Evolutionary conservation across 2,797 vertebrate species (phyloP).

Genomic region (Cynodonichthys magdalenae): DNA sequence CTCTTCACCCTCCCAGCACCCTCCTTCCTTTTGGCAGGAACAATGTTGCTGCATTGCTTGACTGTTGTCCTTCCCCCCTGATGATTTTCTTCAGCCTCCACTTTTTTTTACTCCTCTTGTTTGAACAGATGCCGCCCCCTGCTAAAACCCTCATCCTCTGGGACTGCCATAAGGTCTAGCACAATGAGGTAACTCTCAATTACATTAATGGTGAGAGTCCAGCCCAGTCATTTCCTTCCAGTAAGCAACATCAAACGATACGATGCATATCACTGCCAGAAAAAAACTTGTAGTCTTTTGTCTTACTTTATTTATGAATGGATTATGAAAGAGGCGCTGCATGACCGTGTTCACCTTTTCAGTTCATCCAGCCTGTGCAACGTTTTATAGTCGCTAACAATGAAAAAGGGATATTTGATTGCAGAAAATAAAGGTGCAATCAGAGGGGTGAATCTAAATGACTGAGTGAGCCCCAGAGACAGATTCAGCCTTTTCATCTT

Average conservation of each 20-base stretch:
- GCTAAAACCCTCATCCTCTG: slow-evolving; percentile 61
- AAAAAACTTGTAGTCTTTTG: slow-evolving; percentile 55
- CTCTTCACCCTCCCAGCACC: slow-evolving; percentile 45
- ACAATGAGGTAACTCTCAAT: slow-evolving; percentile 73
- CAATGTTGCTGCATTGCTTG: slow-evolving; percentile 78
- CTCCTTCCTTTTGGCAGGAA: slow-evolving; percentile 74
- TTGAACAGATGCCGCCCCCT: slow-evolving; percentile 82
- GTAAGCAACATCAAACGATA: slow-evolving; percentile 64
- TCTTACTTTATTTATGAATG: slow-evolving; percentile 68
- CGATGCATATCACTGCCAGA: slow-evolving; percentile 64
- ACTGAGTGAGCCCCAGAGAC: not conserved
- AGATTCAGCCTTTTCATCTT: slow-evolving; percentile 12
- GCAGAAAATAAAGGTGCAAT: slow-evolving; percentile 2
- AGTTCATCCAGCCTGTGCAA: slow-evolving; percentile 8
- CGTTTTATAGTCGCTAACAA: slow-evolving; percentile 32
- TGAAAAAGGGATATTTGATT: slow-evolving; percentile 12
- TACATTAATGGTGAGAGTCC: slow-evolving; percentile 70
- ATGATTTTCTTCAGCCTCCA: slow-evolving; percentile 76
- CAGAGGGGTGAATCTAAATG: slow-evolving; percentile 14
- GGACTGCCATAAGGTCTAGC: slow-evolving; percentile 59
- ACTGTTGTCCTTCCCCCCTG: slow-evolving; percentile 79
- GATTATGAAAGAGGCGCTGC: slow-evolving; percentile 57
- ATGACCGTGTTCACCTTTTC: slow-evolving; percentile 65
- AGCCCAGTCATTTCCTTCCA: slow-evolving; percentile 73
- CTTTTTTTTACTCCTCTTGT: slow-evolving; percentile 73